Conservation (phyloP, 2,113 vertebrate species). For the Ciconia stormi region DNA sequence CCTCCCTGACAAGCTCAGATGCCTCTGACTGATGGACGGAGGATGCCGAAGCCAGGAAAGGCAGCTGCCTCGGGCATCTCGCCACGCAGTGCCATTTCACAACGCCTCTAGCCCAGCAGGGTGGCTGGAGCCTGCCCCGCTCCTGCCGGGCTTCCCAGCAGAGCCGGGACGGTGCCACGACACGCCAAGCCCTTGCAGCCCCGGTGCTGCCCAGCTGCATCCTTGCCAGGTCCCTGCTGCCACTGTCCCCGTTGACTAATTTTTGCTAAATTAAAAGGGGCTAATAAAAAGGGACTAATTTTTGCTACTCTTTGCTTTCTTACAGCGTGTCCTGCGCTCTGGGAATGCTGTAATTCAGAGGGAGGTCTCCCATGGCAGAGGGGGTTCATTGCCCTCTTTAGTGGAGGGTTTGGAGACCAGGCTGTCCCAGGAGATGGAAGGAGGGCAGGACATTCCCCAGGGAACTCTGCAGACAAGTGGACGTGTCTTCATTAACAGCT, state of each 20-base stretch:
- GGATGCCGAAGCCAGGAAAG: not conserved
- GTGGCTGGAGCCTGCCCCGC: not conserved
- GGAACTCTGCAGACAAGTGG: not conserved
- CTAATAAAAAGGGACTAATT: not conserved
- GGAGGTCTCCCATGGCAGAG: not conserved
- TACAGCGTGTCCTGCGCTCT: not conserved
- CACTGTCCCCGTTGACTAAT: not conserved
- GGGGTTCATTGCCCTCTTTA: not conserved
- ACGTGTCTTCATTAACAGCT: not conserved
- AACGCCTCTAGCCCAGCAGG: rapidly evolving
- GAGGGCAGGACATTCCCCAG: not conserved
- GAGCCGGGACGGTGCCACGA: rapidly evolving
- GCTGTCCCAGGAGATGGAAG: not conserved
- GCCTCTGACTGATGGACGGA: not conserved
- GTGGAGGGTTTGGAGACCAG: not conserved
- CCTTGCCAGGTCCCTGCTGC: not conserved
- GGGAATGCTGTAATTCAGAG: not conserved
- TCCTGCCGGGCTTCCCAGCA: not conserved
- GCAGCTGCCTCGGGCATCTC: not conserved
- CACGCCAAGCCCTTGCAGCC: not conserved
- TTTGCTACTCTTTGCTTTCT: not conserved
- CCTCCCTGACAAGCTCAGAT: not conserved
- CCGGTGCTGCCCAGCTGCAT: not conserved
- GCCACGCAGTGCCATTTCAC: rapidly evolving
- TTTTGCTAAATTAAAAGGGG: not conserved